Evolutionary conservation across 2,113 vertebrate species (phyloP).

Genomic region (Arizona elegans): DNA sequence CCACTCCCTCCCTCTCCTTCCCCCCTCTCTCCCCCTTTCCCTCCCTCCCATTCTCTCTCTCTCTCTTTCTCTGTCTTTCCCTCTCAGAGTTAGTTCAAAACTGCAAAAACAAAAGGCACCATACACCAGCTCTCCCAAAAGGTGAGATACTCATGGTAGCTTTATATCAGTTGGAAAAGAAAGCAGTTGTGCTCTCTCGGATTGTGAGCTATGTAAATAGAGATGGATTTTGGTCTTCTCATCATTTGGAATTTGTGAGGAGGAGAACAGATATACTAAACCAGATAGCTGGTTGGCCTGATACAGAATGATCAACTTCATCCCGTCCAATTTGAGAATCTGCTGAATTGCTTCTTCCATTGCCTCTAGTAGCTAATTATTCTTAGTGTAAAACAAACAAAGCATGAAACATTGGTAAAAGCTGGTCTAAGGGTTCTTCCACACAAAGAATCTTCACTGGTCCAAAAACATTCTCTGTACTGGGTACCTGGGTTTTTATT

Average conservation of each 20-base stretch:
- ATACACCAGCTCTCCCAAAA: not conserved
- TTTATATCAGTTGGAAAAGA: not conserved
- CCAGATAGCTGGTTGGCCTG: not conserved
- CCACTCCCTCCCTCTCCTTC: too few relatives aligned
- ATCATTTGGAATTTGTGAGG: not conserved
- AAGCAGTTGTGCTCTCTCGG: not conserved
- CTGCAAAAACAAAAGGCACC: not conserved
- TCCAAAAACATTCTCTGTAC: not conserved
- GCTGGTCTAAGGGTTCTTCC: not conserved
- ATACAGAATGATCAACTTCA: not conserved
- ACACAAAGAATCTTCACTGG: not conserved
- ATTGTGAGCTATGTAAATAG: not conserved
- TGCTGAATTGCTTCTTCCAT: not conserved
- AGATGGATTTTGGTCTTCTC: too few relatives aligned
- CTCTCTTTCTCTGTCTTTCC: not conserved
- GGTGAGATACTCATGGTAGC: not conserved
- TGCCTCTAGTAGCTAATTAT: not conserved
- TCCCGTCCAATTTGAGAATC: not conserved
- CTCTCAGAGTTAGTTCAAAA: not conserved
- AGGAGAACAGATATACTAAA: not conserved
- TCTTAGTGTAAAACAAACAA: not conserved
- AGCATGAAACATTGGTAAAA: not conserved
- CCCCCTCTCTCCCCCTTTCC: too few relatives aligned
- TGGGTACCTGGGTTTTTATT: not conserved
- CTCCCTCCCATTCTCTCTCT: too few relatives aligned